Evolutionary conservation across 2,113 vertebrate genomes (phyloP), one percentile per base, ranked within the genome.

Genomic region (Physeter macrocephalus): DNA sequence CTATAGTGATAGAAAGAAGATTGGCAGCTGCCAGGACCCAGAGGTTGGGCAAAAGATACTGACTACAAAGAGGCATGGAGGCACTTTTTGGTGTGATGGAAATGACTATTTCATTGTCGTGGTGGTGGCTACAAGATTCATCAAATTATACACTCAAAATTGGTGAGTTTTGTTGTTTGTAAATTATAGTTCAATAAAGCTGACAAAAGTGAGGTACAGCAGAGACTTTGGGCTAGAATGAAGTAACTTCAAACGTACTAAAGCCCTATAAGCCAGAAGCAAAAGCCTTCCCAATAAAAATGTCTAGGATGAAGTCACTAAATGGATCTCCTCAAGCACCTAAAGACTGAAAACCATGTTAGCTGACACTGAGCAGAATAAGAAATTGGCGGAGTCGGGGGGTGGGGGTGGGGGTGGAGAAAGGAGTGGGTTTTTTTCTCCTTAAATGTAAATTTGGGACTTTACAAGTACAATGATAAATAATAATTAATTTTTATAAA

Each of bases 401-500:
- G 15, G 43, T n/a, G n/a, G 46, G 5, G 18, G 17, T 54, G 52
- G 5, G 5, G 29, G 29, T 34, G 1, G 2, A 66, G 34, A 2
- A 8, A 90, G 43, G 14, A 71, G 27, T 57, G 10, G 3, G 39
- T 75, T 81, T n/a, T 59, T 59, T 62, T 10, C 17, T 8, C 36
- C 18, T 71, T 81, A 61, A 52, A 43, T 23, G 4, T 49, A 92
- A 61, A 57, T 61, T 78, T 39, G 84, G 21, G 9, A 67, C 17
- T 78, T 83, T 72, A 43, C 1, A 80, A 92, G 1, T 29, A 80
- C 13, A 62, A 43, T 29, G 67, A 39, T 62, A 84, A 77, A 41
- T 59, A 31, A 93, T 78, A 72, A 46, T 34, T 77, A 46, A 57
- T 41, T 94, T 97, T 67, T 62, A n/a, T 46, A 75, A 92, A 95